Conservation (phyloP, 2,797 vertebrate genomes). For the Passerculus sandwichensis region DNA sequence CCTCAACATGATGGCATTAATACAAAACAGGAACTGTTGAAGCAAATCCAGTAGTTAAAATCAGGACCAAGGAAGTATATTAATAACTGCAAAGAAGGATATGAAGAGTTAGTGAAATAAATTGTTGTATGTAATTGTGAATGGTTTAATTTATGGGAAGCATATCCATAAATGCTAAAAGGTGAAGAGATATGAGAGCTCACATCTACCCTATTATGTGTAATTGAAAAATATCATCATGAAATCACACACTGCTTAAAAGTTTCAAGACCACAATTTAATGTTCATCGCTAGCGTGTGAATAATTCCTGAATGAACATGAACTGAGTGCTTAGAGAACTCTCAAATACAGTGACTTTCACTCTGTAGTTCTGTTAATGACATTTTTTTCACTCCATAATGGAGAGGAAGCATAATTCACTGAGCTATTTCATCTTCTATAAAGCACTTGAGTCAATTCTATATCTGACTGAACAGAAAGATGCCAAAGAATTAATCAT, state of each 20-base stretch:
- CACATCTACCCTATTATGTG: neutral
- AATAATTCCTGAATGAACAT: conserved; percentile 31
- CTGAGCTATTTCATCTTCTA: neutral
- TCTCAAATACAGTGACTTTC: conserved; percentile 21
- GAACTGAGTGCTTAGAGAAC: conserved; percentile 12
- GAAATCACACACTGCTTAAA: conserved; percentile 39
- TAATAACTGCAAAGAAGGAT: neutral
- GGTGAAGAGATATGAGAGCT: neutral
- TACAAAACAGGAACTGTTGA: neutral
- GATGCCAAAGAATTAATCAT: conserved; percentile 68
- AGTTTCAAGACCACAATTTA: conserved; percentile 49
- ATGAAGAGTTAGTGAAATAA: neutral
- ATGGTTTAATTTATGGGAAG: conserved; percentile 9
- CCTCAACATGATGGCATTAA: neutral
- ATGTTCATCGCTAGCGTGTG: conserved; percentile 1
- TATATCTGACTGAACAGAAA: conserved; percentile 33
- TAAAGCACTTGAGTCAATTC: conserved; percentile 39
- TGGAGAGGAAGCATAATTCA: conserved; percentile 32
- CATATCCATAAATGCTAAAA: conserved; percentile 1
- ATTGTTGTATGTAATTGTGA: neutral
- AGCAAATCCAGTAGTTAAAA: neutral
- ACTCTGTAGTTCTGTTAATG: conserved; percentile 29
- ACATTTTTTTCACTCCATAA: conserved; percentile 32
- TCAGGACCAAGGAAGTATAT: neutral
- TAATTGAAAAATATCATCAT: conserved; percentile 30